These are phyloP conservation scores for Callipepla squamata DNA, from an alignment of 2,113 vertebrate genomes.

Conservation along the genomic window DNA sequence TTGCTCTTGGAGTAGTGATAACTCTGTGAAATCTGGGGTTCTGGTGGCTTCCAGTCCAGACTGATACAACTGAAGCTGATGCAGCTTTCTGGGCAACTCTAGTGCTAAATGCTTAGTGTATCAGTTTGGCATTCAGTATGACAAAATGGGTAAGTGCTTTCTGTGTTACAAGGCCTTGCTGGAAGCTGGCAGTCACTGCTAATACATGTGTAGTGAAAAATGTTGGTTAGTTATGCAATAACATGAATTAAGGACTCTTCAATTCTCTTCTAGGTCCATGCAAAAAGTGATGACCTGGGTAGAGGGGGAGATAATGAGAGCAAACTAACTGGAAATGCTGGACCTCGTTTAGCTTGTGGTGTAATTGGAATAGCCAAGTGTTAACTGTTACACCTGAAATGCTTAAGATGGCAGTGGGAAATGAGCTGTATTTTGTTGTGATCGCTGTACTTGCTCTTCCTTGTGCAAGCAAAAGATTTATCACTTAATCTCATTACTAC, in stretches of 20 bases:
- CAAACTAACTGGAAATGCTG: conserved; percentile 91
- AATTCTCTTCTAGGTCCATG: conserved; percentile 84
- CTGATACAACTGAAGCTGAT: not conserved
- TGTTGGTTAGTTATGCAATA: not conserved
- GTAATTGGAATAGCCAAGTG: conserved; percentile 90
- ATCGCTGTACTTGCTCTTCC: not conserved
- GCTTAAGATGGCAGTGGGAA: not conserved
- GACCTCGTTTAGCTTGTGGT: conserved; percentile 91
- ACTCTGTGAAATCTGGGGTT: not conserved
- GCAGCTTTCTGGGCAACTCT: not conserved
- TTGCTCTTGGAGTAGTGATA: not conserved
- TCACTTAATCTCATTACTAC: conserved; percentile 14
- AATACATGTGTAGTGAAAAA: not conserved
- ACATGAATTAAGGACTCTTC: not conserved
- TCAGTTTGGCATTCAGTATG: fast-evolving
- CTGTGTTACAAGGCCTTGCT: not conserved
- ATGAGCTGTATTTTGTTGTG: not conserved
- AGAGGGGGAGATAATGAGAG: conserved; percentile 91
- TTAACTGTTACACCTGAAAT: not conserved
- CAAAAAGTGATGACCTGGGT: conserved; percentile 91
- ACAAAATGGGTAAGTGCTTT: fast-evolving
- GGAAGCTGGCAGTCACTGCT: not conserved
- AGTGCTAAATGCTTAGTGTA: not conserved
- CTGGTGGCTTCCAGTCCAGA: not conserved
- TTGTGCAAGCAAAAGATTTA: not conserved